These are phyloP conservation scores for Gouania willdenowi DNA, from an alignment of 2,797 vertebrate species.

Conservation along the genomic window DNA sequence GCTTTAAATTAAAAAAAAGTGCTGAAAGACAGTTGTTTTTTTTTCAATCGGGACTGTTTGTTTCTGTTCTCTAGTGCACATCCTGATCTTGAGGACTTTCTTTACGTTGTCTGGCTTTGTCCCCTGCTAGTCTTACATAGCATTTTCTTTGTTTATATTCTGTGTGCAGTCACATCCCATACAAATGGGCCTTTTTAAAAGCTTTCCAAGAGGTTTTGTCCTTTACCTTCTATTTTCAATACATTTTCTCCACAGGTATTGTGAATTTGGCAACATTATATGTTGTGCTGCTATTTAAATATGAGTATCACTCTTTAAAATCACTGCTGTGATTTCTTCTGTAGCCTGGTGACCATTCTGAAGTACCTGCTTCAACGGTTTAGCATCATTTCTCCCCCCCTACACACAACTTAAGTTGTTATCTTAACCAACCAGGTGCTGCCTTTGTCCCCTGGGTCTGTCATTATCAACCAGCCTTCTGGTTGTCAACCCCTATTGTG, in stretches of 20 bases:
- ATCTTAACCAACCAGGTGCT: slow-evolving; percentile 23
- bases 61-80: background rate
- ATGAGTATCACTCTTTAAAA: background rate
- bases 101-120: slow-evolving; percentile 8
- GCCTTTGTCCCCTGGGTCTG: slow-evolving; percentile 19
- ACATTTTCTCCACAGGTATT: background rate
- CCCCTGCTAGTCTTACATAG: slow-evolving; percentile 15
- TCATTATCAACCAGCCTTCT: slow-evolving; percentile 10
- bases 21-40: too few relatives aligned
- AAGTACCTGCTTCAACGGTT: slow-evolving; percentile 18
- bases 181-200: background rate
- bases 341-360: slow-evolving; percentile 11
- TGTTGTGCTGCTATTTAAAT: background rate
- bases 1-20: too few relatives aligned
- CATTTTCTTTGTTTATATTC: slow-evolving; percentile 47
- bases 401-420: slow-evolving; percentile 1
- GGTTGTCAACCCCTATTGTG: background rate
- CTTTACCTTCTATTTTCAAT: background rate
- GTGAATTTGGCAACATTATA: background rate
- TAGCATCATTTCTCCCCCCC: background rate
- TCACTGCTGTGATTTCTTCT: background rate
- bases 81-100: background rate
- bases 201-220: slow-evolving; percentile 1
- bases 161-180: slow-evolving; percentile 12
- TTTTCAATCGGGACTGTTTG: background rate